Conservation (phyloP, 2,797 vertebrate species). For the Crypturellus tataupa region DNA sequence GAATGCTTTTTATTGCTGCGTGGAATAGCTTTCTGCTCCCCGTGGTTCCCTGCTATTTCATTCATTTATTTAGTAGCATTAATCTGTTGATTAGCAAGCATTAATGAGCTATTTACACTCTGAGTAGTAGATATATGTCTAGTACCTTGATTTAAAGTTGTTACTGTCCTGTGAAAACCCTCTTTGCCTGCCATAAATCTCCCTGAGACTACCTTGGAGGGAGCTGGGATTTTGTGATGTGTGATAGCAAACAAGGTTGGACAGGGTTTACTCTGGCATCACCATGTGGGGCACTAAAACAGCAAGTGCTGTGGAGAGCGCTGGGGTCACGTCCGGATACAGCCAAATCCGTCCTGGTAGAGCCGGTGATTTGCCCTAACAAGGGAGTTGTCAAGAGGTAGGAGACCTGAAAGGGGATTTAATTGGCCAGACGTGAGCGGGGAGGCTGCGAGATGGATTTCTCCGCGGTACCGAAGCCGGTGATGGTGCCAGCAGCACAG, state of each 20-base stretch:
- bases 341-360: slow-evolving; percentile 50
- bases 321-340: not conserved
- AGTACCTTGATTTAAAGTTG: not conserved
- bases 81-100: not conserved
- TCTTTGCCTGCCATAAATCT: not conserved
- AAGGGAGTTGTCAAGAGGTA: slow-evolving; percentile 68
- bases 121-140: not conserved
- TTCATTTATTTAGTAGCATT: not conserved
- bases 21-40: not conserved
- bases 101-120: not conserved
- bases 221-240: not conserved
- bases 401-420: slow-evolving; percentile 59
- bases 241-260: slow-evolving; percentile 5
- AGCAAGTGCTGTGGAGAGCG: not conserved
- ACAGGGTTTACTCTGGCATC: not conserved
- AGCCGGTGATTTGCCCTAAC: slow-evolving; percentile 70
- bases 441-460: slow-evolving; percentile 45
- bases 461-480: slow-evolving; percentile 62
- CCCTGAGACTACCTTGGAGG: not conserved
- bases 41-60: not conserved
- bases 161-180: not conserved
- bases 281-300: not conserved
- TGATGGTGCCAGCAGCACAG: slow-evolving; percentile 40
- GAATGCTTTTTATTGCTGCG: not conserved
- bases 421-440: slow-evolving; percentile 60